These are phyloP conservation scores for Leptodactylus fallax DNA, from an alignment of 2,797 vertebrate genomes.

Conservation along the genomic window DNA sequence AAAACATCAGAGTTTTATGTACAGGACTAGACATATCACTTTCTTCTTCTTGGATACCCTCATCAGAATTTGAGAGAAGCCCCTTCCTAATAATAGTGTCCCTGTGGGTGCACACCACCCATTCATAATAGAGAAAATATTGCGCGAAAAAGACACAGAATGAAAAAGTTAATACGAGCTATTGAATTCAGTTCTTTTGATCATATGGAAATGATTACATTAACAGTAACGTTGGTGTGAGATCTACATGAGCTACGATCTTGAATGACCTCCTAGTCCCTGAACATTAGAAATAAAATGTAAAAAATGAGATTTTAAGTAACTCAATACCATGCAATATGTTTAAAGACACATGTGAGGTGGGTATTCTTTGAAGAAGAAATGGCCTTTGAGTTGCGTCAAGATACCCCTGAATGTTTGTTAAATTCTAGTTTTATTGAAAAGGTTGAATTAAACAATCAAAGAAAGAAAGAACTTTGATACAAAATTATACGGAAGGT, in stretches of 20 bases:
- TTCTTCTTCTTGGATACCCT: too few relatives aligned
- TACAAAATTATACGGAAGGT: constrained; percentile 60
- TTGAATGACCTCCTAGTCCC: neutral
- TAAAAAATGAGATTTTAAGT: neutral
- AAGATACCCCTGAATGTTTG: constrained; percentile 49
- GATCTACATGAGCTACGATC: neutral
- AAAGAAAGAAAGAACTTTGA: constrained; percentile 61
- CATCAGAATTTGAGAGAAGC: too few relatives aligned
- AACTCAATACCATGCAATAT: neutral
- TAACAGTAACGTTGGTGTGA: neutral
- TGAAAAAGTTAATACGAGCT: too few relatives aligned
- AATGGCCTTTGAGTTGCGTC: constrained; percentile 49
- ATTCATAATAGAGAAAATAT: too few relatives aligned
- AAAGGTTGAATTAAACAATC: constrained; percentile 63
- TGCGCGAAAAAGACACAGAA: too few relatives aligned
- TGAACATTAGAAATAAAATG: neutral
- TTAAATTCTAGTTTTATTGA: constrained; percentile 47
- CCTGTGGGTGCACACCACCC: too few relatives aligned
- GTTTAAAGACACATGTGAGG: neutral
- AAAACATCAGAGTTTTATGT: too few relatives aligned
- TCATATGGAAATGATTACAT: neutral
- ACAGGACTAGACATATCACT: too few relatives aligned
- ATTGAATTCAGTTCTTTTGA: neutral
- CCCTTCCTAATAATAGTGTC: too few relatives aligned
- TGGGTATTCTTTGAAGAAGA: constrained; percentile 46